These are phyloP conservation scores for Darevskia mixta DNA, from an alignment of 2,797 vertebrate species.

Conservation along the genomic window DNA sequence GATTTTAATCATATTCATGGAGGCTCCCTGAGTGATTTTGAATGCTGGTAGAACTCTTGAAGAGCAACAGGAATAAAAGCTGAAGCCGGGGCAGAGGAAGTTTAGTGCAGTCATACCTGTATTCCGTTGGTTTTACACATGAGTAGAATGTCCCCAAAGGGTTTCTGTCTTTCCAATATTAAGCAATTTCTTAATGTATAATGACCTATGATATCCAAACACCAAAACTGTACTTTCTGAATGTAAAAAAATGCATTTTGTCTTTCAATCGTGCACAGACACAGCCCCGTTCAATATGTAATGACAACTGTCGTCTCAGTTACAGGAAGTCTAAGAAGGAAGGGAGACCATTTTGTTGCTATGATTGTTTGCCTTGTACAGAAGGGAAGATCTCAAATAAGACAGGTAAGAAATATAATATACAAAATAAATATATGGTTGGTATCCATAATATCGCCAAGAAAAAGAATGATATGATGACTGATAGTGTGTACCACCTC, in stretches of 20 bases:
- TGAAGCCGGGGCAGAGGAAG: no score
- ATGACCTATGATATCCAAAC: background rate
- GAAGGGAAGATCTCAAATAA: conserved; percentile 16
- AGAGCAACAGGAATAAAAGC: no score
- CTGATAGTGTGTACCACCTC: background rate
- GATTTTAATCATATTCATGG: no score
- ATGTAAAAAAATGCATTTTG: background rate
- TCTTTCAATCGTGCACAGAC: background rate
- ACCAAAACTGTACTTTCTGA: background rate
- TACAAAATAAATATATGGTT: background rate
- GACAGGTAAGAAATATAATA: background rate
- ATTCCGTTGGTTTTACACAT: no score
- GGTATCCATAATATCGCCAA: background rate
- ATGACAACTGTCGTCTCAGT: background rate
- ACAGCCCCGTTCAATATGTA: background rate
- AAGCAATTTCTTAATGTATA: background rate
- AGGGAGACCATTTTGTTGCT: conserved; percentile 23
- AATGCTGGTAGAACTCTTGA: no score
- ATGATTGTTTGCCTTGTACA: conserved; percentile 6
- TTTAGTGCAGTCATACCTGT: no score
- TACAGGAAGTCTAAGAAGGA: background rate
- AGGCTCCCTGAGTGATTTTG: no score
- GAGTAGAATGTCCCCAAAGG: no score
- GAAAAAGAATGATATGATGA: background rate
- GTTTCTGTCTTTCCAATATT: background rate